Conservation (phyloP, 2,797 vertebrate species). For the Antennarius maculatus region DNA sequence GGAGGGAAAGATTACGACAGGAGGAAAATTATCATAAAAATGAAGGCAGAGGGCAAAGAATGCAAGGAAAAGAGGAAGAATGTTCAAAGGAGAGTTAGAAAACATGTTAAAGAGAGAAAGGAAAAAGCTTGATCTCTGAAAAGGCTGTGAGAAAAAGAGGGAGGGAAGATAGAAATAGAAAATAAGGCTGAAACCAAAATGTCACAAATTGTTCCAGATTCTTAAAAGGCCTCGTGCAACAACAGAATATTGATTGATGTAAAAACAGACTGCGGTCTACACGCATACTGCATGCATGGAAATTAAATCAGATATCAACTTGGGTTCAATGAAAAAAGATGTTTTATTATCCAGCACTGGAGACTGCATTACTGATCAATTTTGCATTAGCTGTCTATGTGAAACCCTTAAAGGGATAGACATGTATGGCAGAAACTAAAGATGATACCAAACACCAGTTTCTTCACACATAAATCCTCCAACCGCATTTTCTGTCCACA, state of each 20-base stretch:
- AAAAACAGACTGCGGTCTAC: constrained; percentile 31
- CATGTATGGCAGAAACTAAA: not conserved
- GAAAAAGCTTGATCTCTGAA: not conserved
- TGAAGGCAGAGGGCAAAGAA: not conserved
- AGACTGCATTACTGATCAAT: constrained; percentile 47
- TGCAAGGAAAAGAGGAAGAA: constrained; percentile 13
- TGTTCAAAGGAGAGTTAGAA: constrained; percentile 1
- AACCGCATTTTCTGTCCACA: too few species aligned
- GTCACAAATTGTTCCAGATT: constrained; percentile 52
- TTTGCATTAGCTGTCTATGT: constrained; percentile 32
- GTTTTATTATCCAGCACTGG: constrained; percentile 48
- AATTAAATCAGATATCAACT: constrained; percentile 28
- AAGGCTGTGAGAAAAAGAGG: constrained; percentile 1
- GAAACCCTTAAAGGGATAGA: constrained; percentile 19
- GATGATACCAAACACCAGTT: too few species aligned
- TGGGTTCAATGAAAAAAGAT: constrained; percentile 18
- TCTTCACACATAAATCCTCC: too few species aligned
- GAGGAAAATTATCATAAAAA: constrained; percentile 1
- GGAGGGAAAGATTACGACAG: constrained; percentile 8
- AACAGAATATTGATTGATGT: constrained; percentile 45
- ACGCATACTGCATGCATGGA: constrained; percentile 18
- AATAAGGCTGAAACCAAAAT: constrained; percentile 58
- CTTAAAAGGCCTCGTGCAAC: constrained; percentile 32
- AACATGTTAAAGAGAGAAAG: constrained; percentile 5
- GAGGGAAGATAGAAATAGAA: constrained; percentile 33